Base-by-base conservation (phyloP, 2,797 vertebrate species). In the Xiphorhynchus erythropygius region DNA sequence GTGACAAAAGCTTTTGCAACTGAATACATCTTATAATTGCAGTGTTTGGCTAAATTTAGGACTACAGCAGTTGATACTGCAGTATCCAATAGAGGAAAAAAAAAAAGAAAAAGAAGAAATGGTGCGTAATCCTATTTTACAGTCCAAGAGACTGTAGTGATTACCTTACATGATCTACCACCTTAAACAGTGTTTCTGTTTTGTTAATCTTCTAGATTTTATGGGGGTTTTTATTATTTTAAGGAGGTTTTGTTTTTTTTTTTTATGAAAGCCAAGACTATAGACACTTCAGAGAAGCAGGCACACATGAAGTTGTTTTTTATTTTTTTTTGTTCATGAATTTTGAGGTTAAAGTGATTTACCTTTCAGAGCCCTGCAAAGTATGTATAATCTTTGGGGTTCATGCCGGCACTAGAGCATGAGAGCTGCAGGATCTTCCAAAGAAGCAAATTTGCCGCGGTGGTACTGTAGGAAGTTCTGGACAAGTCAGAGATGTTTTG, bases 1-100 rank as follows among this genome's bases (percentile, higher is more conserved):
- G 95, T 95, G 96, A 97, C 97, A 97, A 97, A 97, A 95, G 96
- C 94, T 97, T 97, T 97, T 96, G 97, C 97, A 97, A 94, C 91
- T 87, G 89, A 96, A 96, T 49, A 69, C 94, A 97, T 93, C 95
- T 96, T 90, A 91, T 96, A 96, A 97, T 97, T 97, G 96, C 32
- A 68, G 96, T 95, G 94, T 95, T 98, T 97, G 97, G 93, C 94
- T 95, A 97, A 97, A 97, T 93, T 94, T 90, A 76, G 87, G 91
- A 90, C 89, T 96, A 65, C 32, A 46, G 78, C 11, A 7, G 81
- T 71, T 94, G 91, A 94, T 74, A 88, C 86, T 60, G 81, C 84
- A 89, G 71, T 82, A 93, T 83, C 86, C 55, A 22, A 71, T 9
- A 59, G 64, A 76, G 75, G 60, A 16, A 81, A 50, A 93, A 93